A percentile compares a stretch with the other conserved stretches of the same genome.
phyloP scores from a whole-genome alignment of 2,888 invertebrate genomes.

The Archips crataeganus region DNA sequence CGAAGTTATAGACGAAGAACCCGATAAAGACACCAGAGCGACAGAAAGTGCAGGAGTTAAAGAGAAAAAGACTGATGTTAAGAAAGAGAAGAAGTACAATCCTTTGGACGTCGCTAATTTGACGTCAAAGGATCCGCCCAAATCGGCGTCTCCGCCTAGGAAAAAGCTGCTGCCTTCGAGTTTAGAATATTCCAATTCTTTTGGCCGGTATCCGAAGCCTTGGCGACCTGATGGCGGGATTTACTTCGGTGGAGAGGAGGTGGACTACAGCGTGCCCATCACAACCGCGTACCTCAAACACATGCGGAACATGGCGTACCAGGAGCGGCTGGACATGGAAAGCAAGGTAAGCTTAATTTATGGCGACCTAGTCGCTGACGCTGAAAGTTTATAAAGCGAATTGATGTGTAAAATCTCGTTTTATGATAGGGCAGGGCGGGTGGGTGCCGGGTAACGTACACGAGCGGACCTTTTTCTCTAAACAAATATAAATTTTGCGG shows the following conservation, averaged over 20 bases:
- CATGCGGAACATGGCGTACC: slow-evolving; percentile 89
- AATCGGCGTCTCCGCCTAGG: slow-evolving; percentile 77
- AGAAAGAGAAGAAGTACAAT: slow-evolving; percentile 82
- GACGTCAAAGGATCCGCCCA: slow-evolving; percentile 87
- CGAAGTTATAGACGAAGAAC: slow-evolving; percentile 54
- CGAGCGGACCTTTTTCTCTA: slow-evolving; percentile 55
- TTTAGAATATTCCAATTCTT: slow-evolving; percentile 68
- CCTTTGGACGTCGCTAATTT: slow-evolving; percentile 88
- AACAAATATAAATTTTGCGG: slow-evolving; percentile 64
- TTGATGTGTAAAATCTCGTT: slow-evolving; percentile 38
- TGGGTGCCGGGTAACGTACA: slow-evolving; percentile 20
- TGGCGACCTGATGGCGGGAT: slow-evolving; percentile 84
- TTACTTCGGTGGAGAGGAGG: slow-evolving; percentile 80
- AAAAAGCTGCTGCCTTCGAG: slow-evolving; percentile 77
- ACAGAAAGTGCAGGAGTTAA: slow-evolving; percentile 62
- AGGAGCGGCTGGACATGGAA: slow-evolving; percentile 69
- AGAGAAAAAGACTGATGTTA: slow-evolving; percentile 70
- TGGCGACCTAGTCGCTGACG: slow-evolving; percentile 10
- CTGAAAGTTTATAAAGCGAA: slow-evolving; percentile 27
- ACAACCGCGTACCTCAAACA: slow-evolving; percentile 95
- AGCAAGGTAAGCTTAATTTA: slow-evolving; percentile 68
- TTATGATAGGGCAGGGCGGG: slow-evolving; percentile 31
- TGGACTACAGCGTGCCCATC: slow-evolving; percentile 95
- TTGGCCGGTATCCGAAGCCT: slow-evolving; percentile 85
- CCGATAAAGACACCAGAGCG: slow-evolving; percentile 61